Evolutionary conservation across 2,888 invertebrate species (phyloP).

Genomic region (Syrista parreyssii): DNA sequence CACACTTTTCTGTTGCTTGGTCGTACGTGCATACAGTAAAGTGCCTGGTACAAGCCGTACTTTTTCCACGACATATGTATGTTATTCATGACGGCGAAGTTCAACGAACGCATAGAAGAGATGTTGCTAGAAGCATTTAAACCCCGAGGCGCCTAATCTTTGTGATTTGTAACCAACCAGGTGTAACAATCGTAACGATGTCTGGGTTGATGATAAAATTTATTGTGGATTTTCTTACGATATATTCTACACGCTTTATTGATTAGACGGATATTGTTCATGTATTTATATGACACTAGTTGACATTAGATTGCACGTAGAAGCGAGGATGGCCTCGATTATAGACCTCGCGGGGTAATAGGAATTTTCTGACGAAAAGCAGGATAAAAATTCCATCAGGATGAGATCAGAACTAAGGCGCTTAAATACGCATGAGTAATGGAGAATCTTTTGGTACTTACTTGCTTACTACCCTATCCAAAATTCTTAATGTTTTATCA

Average conservation of each 20-base stretch:
- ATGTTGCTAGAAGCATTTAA: not conserved
- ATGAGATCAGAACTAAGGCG: conserved; percentile 41
- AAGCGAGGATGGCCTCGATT: not conserved
- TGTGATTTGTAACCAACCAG: not conserved
- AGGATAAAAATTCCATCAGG: conserved; percentile 26
- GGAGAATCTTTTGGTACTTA: conserved; percentile 24
- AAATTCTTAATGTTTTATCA: conserved; percentile 32
- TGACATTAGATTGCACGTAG: not conserved
- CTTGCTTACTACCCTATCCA: conserved; percentile 32
- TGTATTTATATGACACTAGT: not conserved
- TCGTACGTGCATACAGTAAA: conserved; percentile 14
- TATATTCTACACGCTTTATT: not conserved
- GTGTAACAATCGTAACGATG: not conserved
- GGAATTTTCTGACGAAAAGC: conserved; percentile 7
- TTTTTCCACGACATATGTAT: conserved; percentile 32
- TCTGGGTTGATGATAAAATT: not conserved
- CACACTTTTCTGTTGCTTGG: conserved; percentile 54
- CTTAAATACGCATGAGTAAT: conserved; percentile 40
- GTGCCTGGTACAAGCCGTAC: conserved; percentile 22
- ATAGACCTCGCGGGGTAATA: not conserved
- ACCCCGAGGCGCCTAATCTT: not conserved
- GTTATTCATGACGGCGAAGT: conserved; percentile 34
- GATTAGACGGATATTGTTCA: not conserved
- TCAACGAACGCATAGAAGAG: conserved; percentile 33
- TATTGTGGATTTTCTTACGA: not conserved